phyloP scores from a whole-genome alignment of 2,797 vertebrate genomes.

The Sebastes diaconus region DNA sequence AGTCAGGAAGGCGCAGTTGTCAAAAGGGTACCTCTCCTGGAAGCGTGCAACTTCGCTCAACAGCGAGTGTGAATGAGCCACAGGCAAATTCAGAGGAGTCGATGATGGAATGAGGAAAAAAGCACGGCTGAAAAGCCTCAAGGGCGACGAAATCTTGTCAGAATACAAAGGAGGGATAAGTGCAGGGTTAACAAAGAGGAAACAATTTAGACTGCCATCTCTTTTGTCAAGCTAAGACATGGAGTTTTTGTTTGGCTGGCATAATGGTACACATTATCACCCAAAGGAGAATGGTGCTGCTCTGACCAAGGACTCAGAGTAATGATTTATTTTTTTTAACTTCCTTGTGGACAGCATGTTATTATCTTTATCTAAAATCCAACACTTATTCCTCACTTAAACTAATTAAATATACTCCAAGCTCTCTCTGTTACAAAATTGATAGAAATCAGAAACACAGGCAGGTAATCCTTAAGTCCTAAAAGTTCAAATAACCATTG shows the following conservation, averaged over 20 bases:
- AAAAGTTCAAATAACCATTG: conserved; percentile 45
- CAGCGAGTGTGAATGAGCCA: conserved; percentile 18
- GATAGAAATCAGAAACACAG: background rate
- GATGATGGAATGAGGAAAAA: conserved; percentile 25
- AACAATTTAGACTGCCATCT: conserved; percentile 37
- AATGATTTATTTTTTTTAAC: conserved; percentile 6
- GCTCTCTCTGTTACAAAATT: background rate
- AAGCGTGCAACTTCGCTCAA: conserved; percentile 31
- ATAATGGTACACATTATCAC: conserved; percentile 50
- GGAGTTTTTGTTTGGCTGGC: conserved; percentile 36
- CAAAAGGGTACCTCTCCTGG: conserved; percentile 43
- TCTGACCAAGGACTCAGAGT: conserved; percentile 10
- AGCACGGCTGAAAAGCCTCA: conserved; percentile 19
- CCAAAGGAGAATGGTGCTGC: conserved; percentile 20
- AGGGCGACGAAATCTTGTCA: conserved; percentile 38
- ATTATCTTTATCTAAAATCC: background rate
- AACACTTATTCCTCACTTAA: background rate
- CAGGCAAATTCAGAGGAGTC: conserved; percentile 24
- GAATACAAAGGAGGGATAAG: conserved; percentile 43
- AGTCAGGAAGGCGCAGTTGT: conserved; percentile 38
- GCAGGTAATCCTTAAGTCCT: background rate
- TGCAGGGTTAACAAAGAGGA: conserved; percentile 43
- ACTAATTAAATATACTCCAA: background rate
- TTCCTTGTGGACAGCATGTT: background rate
- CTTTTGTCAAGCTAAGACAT: conserved; percentile 29